phyloP scores from a whole-genome alignment of 1,140 invertebrate species.

The Drosophila pectinifera region DNA sequence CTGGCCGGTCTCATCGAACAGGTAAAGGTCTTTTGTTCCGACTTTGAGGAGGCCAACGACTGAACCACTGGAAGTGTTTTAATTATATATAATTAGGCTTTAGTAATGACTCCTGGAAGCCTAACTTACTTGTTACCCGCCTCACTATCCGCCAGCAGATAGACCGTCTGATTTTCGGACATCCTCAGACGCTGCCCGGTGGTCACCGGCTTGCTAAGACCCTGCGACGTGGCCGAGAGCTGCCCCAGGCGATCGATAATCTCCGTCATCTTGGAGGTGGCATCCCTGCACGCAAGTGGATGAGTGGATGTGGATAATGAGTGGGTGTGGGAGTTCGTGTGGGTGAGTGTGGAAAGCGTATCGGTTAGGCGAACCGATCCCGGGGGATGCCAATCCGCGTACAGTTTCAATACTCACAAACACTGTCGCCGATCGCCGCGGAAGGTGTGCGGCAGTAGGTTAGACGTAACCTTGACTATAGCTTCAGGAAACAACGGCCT shows the following conservation, averaged over 20 bases:
- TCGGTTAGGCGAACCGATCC: slow-evolving; percentile 48
- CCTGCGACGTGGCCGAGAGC: slow-evolving; percentile 90
- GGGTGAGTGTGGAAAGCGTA: slow-evolving; percentile 68
- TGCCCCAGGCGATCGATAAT: slow-evolving; percentile 90
- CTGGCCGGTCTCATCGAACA: slow-evolving; percentile 90
- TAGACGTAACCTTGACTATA: slow-evolving; percentile 87
- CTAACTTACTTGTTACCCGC: slow-evolving; percentile 87
- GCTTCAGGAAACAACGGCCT: slow-evolving; percentile 87
- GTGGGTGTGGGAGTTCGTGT: slow-evolving; percentile 16
- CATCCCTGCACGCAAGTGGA: slow-evolving; percentile 85
- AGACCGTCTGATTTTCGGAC: slow-evolving; percentile 88
- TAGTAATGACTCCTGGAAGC: not conserved
- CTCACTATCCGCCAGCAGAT: slow-evolving; percentile 88
- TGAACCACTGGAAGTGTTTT: slow-evolving; percentile 85
- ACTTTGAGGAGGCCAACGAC: slow-evolving; percentile 94
- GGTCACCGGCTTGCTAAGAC: slow-evolving; percentile 90
- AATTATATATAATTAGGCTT: not conserved
- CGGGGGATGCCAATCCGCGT: slow-evolving; percentile 41
- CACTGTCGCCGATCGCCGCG: slow-evolving; percentile 87
- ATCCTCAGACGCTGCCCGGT: slow-evolving; percentile 88
- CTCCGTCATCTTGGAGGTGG: slow-evolving; percentile 87
- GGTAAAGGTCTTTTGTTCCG: slow-evolving; percentile 93
- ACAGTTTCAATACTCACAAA: slow-evolving; percentile 86
- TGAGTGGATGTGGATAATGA: slow-evolving; percentile 1
- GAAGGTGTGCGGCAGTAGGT: slow-evolving; percentile 87